These are phyloP conservation scores for Fragum sueziense DNA, from an alignment of 2,888 invertebrate genomes.

Conservation along the genomic window DNA sequence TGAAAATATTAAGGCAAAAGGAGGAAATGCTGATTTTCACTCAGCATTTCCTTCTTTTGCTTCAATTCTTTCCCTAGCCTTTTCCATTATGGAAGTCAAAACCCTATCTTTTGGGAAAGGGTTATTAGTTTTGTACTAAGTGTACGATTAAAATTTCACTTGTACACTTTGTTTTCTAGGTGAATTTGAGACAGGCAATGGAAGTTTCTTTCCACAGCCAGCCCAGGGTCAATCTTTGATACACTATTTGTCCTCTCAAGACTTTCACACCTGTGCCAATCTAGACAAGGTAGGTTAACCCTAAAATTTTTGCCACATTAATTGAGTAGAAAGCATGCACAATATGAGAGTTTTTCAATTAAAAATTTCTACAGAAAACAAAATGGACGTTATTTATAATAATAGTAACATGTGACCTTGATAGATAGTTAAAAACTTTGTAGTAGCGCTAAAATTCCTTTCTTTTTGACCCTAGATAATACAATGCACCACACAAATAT, in stretches of 20 bases:
- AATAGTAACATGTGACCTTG: too few relatives aligned
- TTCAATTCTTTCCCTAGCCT: background rate
- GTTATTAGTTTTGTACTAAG: too few relatives aligned
- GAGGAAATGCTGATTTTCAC: background rate
- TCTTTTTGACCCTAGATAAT: too few relatives aligned
- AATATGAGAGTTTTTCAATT: too few relatives aligned
- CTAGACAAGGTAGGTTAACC: constrained; percentile 86
- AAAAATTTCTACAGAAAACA: too few relatives aligned
- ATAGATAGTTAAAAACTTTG: too few relatives aligned
- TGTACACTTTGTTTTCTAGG: background rate
- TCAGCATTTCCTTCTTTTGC: background rate
- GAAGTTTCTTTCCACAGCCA: constrained; percentile 65
- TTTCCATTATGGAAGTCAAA: background rate
- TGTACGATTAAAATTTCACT: too few relatives aligned
- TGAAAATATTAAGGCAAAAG: background rate
- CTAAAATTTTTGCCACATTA: too few relatives aligned
- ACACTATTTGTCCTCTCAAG: constrained; percentile 88
- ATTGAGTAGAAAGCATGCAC: too few relatives aligned
- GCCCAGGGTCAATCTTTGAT: constrained; percentile 89
- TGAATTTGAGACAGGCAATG: constrained; percentile 25
- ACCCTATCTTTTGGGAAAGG: background rate
- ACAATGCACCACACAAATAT: too few relatives aligned
- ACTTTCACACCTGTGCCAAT: constrained; percentile 89
- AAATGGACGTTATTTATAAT: too few relatives aligned
- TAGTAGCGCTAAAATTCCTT: too few relatives aligned